These are phyloP conservation scores for Thripadectes ignobilis DNA, from an alignment of 2,797 vertebrate species.

Conservation along the genomic window DNA sequence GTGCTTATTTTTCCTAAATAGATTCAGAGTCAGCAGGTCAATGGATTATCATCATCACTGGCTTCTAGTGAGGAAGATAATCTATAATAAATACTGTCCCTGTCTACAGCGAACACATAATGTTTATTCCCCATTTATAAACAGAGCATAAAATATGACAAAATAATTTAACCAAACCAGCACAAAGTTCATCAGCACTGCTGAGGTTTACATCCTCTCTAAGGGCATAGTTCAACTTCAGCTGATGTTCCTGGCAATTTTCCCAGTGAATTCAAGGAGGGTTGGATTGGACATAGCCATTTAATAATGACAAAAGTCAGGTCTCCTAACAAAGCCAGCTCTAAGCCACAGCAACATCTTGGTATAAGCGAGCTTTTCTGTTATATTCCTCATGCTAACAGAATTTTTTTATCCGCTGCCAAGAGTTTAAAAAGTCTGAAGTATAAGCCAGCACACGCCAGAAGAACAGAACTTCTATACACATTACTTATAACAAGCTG, in stretches of 20 bases:
- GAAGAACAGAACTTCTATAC: neutral
- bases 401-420: neutral
- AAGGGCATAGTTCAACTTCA: conserved; percentile 6
- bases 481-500: neutral
- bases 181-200: conserved; percentile 25
- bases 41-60: neutral
- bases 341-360: neutral
- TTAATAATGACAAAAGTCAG: neutral
- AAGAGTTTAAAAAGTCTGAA: neutral
- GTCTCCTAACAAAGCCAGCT: neutral
- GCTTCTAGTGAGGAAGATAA: neutral
- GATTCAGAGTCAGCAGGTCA: neutral
- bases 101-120: neutral
- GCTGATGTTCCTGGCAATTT: neutral
- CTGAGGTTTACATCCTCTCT: conserved; percentile 17
- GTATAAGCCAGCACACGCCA: neutral
- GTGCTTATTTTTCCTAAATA: neutral
- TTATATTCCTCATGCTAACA: neutral
- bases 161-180: conserved; percentile 37
- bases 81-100: neutral
- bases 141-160: neutral
- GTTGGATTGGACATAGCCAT: neutral
- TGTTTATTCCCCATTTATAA: conserved; percentile 30
- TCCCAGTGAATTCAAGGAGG: conserved; percentile 13
- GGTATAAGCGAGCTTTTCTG: neutral